Evolutionary conservation across 2,888 invertebrate genomes (phyloP), one percentile per base, ranked within the genome.

Genomic region (Pseudanteris insignis): DNA sequence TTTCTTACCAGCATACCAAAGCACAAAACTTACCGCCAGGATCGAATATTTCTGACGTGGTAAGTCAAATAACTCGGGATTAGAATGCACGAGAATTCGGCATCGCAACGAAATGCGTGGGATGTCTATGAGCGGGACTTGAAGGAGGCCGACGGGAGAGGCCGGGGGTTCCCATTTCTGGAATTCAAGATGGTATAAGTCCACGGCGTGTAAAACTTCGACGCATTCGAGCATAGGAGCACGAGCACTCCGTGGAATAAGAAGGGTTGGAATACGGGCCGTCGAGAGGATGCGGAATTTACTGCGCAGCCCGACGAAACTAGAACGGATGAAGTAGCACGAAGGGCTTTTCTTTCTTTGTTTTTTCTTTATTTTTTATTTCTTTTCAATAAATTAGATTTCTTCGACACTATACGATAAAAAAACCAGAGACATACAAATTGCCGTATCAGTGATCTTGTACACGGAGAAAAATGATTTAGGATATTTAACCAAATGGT

Each of bases 201-300:
- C 67, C 68, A 70, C 66, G 70, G 73, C 63, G 71, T 70, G 71
- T 69, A 21, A 75, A 74, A 74, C 71, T 74, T 70, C 67, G 69
- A 69, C 67, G 69, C 67, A 65, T 66, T 70, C 59, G 61, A 65
- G 65, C 53, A n/a, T n/a, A n/a, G n/a, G 36, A 53, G 62, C 54
- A 34, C 47, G 15, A 25, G 32, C n/a, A 9, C n/a, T n/a, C 43
- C 43, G 43, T 26, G 10, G 36, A 34, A 44, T 34, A 44, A 50
- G 65, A 50, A 63, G 58, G 64, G 54, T 66, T 60, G 62, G 58
- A 61, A 41, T 46, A 48, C 50, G 43, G 55, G 60, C 33, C 3
- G 28, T 41, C 40, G 47, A 51, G 61, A 57, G 55, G 61, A 57
- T 59, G 36, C 62, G 37, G 47, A 32, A 48, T 43, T 37, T 46